Evolutionary conservation across 2,113 vertebrate genomes (phyloP), one percentile per base, ranked within the genome.

Genomic region (Bufo bufo): DNA sequence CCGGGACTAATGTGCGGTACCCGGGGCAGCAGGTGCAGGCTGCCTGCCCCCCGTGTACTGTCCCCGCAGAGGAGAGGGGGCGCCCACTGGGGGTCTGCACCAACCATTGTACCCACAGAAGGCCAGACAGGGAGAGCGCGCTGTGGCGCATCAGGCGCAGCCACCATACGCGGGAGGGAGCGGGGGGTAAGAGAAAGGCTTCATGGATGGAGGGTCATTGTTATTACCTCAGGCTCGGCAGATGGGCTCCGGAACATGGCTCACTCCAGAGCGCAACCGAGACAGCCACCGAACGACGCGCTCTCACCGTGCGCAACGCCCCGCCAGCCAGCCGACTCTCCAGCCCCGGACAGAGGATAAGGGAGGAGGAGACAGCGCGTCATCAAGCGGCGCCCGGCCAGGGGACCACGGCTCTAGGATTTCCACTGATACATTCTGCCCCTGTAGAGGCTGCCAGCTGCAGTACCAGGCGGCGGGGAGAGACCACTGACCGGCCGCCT

Each of bases 271-370:
- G 65, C 65, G 65, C 77, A 45, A 47, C 78, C 65, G 19, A 80
- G 65, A 69, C 77, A 50, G 86, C 65, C 86, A 82, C 86, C 86
- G 52, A 82, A 69, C 33, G 54, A 82, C 78, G 86, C 86, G 86
- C 79, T 82, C 86, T 87, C 79, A 47, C 86, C 86, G 86, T 87
- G 86, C 86, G 86, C 86, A 87, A 72, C 66, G 79, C 78, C 86
- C 66, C 78, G 63, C 82, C 82, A 75, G 84, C 71, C 84, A 85
- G 56, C 58, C 54, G 71, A 54, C 69, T 77, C 69, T 82, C 56
- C 47, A 88, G 86, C 69, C 79, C 66, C 19, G n/a, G 86, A 52
- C 71, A 81, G 82, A 20, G 43, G 20, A 47, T 49, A 47, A 47
- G 33, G 77, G 45, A 82, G 87, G 82, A 66, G 82, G 87, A 77